phyloP scores from a whole-genome alignment of 2,888 invertebrate genomes.

The Standfussiana lucernea region DNA sequence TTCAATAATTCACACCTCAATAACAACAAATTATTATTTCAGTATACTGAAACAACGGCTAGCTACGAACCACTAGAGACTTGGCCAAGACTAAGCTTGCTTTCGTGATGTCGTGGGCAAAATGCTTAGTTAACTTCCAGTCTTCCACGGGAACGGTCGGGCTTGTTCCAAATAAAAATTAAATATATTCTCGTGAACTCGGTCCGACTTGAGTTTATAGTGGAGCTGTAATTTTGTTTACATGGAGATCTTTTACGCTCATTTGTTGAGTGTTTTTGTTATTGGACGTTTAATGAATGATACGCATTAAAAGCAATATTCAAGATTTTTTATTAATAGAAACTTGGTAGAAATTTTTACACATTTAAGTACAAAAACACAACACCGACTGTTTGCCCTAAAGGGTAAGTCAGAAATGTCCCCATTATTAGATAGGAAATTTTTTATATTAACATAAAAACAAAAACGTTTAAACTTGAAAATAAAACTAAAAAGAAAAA shows the following conservation, averaged over 20 bases:
- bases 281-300: neutral
- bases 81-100: slow-evolving; percentile 66
- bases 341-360: no score
- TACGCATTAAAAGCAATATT: neutral
- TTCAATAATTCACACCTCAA: slow-evolving; percentile 61
- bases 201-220: slow-evolving; percentile 28
- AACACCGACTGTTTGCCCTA: no score
- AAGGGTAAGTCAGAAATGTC: neutral
- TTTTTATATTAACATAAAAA: neutral
- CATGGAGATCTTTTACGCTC: slow-evolving; percentile 16
- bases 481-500: neutral
- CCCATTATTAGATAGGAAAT: neutral
- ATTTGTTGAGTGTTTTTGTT: slow-evolving; percentile 9
- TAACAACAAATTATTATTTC: slow-evolving; percentile 64
- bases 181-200: slow-evolving; percentile 68
- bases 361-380: no score
- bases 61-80: slow-evolving; percentile 66
- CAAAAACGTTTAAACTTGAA: neutral
- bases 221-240: slow-evolving; percentile 26
- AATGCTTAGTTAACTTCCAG: slow-evolving; percentile 77
- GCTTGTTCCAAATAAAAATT: slow-evolving; percentile 75
- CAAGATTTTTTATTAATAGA: neutral
- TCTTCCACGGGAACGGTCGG: slow-evolving; percentile 68
- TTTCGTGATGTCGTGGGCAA: slow-evolving; percentile 69
- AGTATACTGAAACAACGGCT: slow-evolving; percentile 64